Percentiles rank a stretch among this genome's conserved stretches.
Evolutionary conservation across 64 coral and sea anemone genomes (phyloP).

Genomic region (Pocillopora verrucosa): DNA sequence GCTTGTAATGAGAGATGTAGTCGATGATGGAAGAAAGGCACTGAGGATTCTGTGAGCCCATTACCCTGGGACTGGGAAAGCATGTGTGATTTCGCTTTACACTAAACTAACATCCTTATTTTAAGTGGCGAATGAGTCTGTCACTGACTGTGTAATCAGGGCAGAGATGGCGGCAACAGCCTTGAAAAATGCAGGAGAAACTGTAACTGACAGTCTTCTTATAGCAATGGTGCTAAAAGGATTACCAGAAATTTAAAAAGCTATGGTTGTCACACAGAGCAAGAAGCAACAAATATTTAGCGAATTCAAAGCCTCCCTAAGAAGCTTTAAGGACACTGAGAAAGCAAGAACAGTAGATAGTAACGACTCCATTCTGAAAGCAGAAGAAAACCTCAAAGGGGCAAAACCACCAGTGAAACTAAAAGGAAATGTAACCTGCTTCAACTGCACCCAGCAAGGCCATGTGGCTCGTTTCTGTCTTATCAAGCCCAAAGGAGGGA

Average conservation of each 20-base stretch:
- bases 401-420: not conserved
- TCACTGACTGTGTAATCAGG: not conserved
- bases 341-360: not conserved
- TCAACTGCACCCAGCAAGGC: not conserved
- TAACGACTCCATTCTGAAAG: conserved; percentile 12
- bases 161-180: conserved; percentile 22
- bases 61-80: not conserved
- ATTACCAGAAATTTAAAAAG: conserved; percentile 14
- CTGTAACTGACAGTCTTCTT: conserved; percentile 12
- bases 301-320: not conserved
- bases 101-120: not conserved
- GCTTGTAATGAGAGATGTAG: conserved; percentile 29
- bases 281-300: conserved; percentile 34
- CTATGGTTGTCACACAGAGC: conserved; percentile 4
- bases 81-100: not conserved
- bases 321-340: conserved; percentile 32
- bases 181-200: conserved; percentile 6
- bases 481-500: not conserved
- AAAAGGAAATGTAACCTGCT: conserved; percentile 18
- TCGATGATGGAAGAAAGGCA: not conserved
- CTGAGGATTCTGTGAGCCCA: conserved; percentile 16
- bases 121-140: not conserved
- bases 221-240: conserved; percentile 26
- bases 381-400: not conserved
- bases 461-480: conserved; percentile 6